phyloP scores from a whole-genome alignment of 1,140 invertebrate genomes.

The Yoshiicerus persimilis region DNA sequence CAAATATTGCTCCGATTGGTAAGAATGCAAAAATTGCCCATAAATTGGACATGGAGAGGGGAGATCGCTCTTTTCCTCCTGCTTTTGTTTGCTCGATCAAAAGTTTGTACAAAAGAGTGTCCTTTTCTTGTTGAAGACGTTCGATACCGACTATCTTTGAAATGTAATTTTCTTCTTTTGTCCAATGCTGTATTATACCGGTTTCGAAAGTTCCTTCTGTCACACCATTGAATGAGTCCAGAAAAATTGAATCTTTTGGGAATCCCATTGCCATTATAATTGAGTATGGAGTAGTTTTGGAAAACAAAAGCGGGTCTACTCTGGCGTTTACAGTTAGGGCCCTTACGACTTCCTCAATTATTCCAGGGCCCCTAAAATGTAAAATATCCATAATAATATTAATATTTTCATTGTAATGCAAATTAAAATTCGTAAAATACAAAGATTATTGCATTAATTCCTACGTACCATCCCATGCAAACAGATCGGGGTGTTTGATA shows the following conservation, averaged over 20 bases:
- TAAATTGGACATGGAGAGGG: neutral
- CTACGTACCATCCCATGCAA: neutral
- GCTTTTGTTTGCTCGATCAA: neutral
- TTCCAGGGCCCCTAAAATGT: neutral
- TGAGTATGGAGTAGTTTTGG: neutral
- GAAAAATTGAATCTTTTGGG: constrained; percentile 9
- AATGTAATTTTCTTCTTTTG: neutral
- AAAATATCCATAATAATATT: neutral
- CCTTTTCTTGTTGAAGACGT: neutral
- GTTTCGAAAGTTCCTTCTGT: neutral
- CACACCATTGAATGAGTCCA: neutral
- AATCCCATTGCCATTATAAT: neutral
- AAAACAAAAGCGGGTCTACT: neutral
- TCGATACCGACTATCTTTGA: neutral
- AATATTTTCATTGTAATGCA: too few relatives aligned
- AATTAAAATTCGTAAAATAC: too few relatives aligned
- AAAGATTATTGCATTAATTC: neutral
- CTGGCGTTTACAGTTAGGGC: neutral
- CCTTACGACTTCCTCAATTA: neutral
- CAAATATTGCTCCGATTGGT: neutral
- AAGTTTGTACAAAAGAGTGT: neutral
- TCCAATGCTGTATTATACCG: neutral
- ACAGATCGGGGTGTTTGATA: neutral
- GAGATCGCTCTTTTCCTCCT: neutral
- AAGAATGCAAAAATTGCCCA: neutral